Base-by-base conservation (phyloP, 1,140 invertebrate genomes). In the Carcinoscorpius rotundicauda region DNA sequence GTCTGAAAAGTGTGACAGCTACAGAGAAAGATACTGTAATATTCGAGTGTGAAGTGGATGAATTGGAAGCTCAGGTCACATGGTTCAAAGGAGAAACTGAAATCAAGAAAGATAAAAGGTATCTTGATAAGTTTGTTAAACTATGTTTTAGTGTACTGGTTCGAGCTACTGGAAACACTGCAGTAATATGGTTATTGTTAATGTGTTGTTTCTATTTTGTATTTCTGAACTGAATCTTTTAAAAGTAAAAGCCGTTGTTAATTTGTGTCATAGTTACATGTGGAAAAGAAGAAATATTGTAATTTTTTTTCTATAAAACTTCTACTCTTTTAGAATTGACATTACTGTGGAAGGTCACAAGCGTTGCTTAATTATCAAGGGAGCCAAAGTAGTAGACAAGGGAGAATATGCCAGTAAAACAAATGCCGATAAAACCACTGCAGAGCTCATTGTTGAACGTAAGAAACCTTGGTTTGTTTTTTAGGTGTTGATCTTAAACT, bases 11-110 rank as follows among this genome's bases (percentile, higher is more conserved):
- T 65, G 87, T 93, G 75, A 89, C 95, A 73, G 85, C 87, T 51
- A 85, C 88, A 55, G 97, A 99, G 79, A 94, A 97, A 74, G 94
- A 98, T 71, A 92, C 88, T 4, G 86, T 95, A 29, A 91, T 88
- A 3, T 79, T 99, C 53, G 83, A 93, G 64, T 98, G 95, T 76
- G 96, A 98, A 76, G 83, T 99, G 55, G 95, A 98, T 74, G 96
- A 99, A 78, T 90, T 87, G 51, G 87, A 86, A 69, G 95, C 95
- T 67, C 89, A 95, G 70, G 96, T 99, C 0, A 86, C 88, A 80
- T 99, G 97, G 97, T 96, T 85, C 76, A 91, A 92, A 75, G 87
- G 90, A 69, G 87, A 87, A 52, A 84, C 93, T 78, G 89, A 91
- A 75, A 81, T 97, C 59, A 87, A 87, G 73, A 77, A 85, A 52